These are phyloP conservation scores for Tigriopus californicus DNA, from an alignment of 2,888 invertebrate genomes.

Conservation along the genomic window DNA sequence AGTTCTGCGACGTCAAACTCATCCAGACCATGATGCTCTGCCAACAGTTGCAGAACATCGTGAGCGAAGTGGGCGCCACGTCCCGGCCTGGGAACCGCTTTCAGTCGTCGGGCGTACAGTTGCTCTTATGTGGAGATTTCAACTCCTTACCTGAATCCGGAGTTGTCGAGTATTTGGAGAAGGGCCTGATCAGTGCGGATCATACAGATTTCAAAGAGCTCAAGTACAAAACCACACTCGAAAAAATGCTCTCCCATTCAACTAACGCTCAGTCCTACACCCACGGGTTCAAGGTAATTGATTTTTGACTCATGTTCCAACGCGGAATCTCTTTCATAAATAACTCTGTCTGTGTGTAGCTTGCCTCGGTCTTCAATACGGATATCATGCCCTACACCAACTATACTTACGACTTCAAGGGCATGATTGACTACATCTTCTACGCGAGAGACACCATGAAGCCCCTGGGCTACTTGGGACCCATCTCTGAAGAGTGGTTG, in stretches of 20 bases:
- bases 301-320: not conserved
- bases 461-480: slow-evolving; percentile 80
- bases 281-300: slow-evolving; percentile 52
- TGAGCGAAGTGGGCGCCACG: not conserved
- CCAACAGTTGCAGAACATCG: slow-evolving; percentile 57
- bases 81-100: no score
- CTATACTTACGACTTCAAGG: slow-evolving; percentile 99
- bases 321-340: not conserved
- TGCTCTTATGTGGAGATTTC: slow-evolving; percentile 90
- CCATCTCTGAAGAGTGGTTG: slow-evolving; percentile 80
- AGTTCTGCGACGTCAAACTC: slow-evolving; percentile 95
- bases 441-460: slow-evolving; percentile 89
- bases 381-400: slow-evolving; percentile 96
- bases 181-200: slow-evolving; percentile 70
- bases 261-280: slow-evolving; percentile 39
- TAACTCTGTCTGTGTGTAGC: slow-evolving; percentile 31
- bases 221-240: slow-evolving; percentile 1
- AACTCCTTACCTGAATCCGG: slow-evolving; percentile 96
- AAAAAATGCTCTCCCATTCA: slow-evolving; percentile 5
- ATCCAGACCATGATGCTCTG: slow-evolving; percentile 98
- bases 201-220: slow-evolving; percentile 75
- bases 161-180: slow-evolving; percentile 83
- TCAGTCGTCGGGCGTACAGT: slow-evolving; percentile 33
- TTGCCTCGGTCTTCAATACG: slow-evolving; percentile 84
- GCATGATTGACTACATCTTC: slow-evolving; percentile 99